These are phyloP conservation scores for Porites cylindrica DNA, from an alignment of 92 coral and sea anemone species.

Conservation along the genomic window DNA sequence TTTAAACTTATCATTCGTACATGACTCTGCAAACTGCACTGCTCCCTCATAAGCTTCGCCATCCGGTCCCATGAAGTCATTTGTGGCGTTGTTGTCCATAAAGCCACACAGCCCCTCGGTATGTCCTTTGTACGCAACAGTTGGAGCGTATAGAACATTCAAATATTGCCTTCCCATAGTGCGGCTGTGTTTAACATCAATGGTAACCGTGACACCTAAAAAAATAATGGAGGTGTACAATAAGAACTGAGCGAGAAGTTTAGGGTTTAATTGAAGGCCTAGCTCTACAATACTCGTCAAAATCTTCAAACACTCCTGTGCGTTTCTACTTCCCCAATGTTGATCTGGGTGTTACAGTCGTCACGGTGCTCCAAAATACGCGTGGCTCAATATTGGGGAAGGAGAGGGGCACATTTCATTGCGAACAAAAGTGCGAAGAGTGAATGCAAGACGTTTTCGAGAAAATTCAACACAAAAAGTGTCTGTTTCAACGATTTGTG, in stretches of 20 bases:
- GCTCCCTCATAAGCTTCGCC: neutral
- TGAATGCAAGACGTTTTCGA: too few species aligned
- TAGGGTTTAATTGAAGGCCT: neutral
- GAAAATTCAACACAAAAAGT: too few species aligned
- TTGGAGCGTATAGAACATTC: slow-evolving; percentile 66
- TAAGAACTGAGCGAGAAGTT: neutral
- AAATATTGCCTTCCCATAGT: slow-evolving; percentile 72
- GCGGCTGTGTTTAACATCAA: slow-evolving; percentile 69
- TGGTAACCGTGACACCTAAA: slow-evolving; percentile 64
- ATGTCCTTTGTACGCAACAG: slow-evolving; percentile 54
- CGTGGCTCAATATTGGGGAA: too few species aligned
- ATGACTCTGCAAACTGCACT: slow-evolving; percentile 30
- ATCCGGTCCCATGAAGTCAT: slow-evolving; percentile 30
- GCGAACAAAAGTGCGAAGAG: too few species aligned
- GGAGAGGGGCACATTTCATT: too few species aligned
- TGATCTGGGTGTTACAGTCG: too few species aligned
- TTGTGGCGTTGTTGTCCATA: slow-evolving; percentile 22
- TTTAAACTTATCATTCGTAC: neutral
- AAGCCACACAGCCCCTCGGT: slow-evolving; percentile 60
- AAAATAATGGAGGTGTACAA: neutral
- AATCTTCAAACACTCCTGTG: too few species aligned
- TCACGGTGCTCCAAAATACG: too few species aligned
- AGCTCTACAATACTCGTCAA: neutral
- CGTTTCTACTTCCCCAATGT: too few species aligned
- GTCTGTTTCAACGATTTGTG: too few species aligned